Evolutionary conservation across 2,888 invertebrate genomes (phyloP), one percentile per base, ranked within the genome.

Genomic region (Xylophagus ater): DNA sequence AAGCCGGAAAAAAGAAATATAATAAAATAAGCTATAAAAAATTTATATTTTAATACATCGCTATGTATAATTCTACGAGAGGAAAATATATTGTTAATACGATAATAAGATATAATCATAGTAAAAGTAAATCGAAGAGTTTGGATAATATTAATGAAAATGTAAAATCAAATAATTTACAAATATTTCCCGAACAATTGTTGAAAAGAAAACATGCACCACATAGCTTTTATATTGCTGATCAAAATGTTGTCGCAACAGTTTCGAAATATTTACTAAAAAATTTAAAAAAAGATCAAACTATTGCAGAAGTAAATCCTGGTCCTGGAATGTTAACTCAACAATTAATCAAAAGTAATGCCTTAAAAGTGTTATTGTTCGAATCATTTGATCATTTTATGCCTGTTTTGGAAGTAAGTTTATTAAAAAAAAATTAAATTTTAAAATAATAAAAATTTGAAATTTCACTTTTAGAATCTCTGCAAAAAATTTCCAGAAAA

Each of bases 271-370:
- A 51, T 2, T 26, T 65, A 4, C 50, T 50, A 14, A 55, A 56
- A 1, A 51, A 55, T 38, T 37, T 59, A 4, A 35, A 45, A 4
- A 33, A 45, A 5, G 51, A 53, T 28, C 50, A 57, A 12, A 53
- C 55, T 0, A 47, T 60, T 3, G 18, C 77, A n/a, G 83, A 84
- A 65, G 66, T 78, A 0, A 79, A 78, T 62, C 77, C 83, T 1
- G 83, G 83, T 0, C 61, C 75, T 28, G 81, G 83, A 1, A 58
- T 75, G 14, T 57, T 83, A 34, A 76, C 78, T 2, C 57, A 67
- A 47, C 67, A 76, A 48, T 54, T 84, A 21, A 57, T 82, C 4
- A 53, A 69, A 6, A 58, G 56, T 46, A 47, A 48, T 13, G 59
- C 72, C 18, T 62, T 67, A 7, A 57, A 63, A 31, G 60, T 83